These are phyloP conservation scores for Hemibagrus guttatus DNA, from an alignment of 2,797 vertebrate genomes.

Conservation along the genomic window DNA sequence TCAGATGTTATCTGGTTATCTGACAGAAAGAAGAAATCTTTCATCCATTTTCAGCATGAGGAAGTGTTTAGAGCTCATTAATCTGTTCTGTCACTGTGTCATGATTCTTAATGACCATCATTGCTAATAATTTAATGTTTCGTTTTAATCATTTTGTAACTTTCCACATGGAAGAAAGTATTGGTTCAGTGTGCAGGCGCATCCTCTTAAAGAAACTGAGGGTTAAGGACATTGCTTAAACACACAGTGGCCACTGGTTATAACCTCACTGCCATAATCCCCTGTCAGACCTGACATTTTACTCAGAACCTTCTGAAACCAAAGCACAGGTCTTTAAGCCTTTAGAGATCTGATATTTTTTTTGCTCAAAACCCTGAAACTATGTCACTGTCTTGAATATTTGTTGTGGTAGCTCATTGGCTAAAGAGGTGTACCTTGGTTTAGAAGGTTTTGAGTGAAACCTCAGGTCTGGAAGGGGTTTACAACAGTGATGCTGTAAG, in stretches of 20 bases:
- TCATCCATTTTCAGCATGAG: not conserved
- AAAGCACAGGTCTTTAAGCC: not conserved
- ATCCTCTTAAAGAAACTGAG: not conserved
- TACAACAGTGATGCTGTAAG: not conserved
- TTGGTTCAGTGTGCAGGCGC: not conserved
- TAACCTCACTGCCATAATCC: not conserved
- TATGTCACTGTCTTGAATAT: not conserved
- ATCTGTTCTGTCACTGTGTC: constrained; percentile 1
- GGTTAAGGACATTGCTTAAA: not conserved
- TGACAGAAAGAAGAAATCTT: not conserved
- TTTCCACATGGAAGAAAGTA: not conserved
- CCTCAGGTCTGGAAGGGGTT: not conserved
- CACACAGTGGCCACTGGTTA: not conserved
- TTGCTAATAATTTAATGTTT: constrained; percentile 7
- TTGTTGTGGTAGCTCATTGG: not conserved
- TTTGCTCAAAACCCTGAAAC: not conserved
- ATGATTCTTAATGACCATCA: not conserved
- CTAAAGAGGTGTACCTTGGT: not conserved
- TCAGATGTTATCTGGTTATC: not conserved
- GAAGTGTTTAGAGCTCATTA: constrained; percentile 4
- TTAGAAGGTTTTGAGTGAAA: not conserved
- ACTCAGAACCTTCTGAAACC: not conserved
- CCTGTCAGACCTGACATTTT: not conserved
- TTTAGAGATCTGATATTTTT: not conserved
- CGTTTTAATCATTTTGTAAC: not conserved